Evolutionary conservation across 2,888 invertebrate species (phyloP).

Genomic region (Trachelus troglodyta): DNA sequence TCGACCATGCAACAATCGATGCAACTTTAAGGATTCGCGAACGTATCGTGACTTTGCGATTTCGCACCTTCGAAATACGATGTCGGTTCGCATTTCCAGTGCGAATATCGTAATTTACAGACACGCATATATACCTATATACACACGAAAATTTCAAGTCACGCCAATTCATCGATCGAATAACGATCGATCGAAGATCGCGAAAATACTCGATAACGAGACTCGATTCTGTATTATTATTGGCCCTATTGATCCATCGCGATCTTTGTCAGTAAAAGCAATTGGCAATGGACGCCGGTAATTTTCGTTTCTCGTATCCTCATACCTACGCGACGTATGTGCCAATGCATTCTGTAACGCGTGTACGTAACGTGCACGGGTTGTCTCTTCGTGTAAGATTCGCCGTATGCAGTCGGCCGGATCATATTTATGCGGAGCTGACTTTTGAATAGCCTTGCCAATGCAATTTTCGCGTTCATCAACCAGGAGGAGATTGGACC

Average conservation of each 20-base stretch:
- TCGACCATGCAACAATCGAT: background rate
- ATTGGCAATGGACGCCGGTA: background rate
- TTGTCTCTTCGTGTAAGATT: background rate
- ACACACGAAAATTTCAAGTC: background rate
- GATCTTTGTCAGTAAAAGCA: background rate
- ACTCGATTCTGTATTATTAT: background rate
- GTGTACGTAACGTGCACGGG: too few species aligned
- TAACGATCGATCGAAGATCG: background rate
- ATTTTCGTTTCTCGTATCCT: background rate
- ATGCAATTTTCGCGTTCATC: constrained; percentile 40
- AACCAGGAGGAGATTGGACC: constrained; percentile 38
- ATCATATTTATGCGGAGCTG: background rate
- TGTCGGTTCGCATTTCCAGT: background rate
- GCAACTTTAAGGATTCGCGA: background rate
- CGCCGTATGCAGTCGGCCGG: background rate
- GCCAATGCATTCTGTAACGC: background rate
- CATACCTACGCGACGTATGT: background rate
- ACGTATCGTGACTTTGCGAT: background rate
- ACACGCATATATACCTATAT: background rate
- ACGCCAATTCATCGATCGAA: background rate
- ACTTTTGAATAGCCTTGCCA: constrained; percentile 12
- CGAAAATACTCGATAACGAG: background rate
- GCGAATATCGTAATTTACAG: background rate
- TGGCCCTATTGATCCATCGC: background rate
- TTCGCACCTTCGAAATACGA: background rate